Conservation (phyloP, 2,797 vertebrate species). For the Peromyscus eremicus region DNA sequence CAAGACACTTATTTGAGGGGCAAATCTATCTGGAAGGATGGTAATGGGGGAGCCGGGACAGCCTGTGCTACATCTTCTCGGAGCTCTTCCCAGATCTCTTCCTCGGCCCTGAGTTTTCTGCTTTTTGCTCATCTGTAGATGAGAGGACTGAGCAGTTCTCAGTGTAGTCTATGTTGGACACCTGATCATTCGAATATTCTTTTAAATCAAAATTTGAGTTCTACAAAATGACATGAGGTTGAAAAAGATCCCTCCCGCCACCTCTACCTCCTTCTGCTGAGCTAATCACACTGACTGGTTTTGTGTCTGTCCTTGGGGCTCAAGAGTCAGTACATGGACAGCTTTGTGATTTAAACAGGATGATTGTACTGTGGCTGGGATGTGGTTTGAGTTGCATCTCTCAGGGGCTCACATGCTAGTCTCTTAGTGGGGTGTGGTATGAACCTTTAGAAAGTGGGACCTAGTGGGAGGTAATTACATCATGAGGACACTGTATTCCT, state of each 20-base stretch:
- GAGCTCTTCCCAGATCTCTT: neutral
- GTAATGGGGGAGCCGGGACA: neutral
- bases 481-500: neutral
- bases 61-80: neutral
- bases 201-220: slow-evolving; percentile 7
- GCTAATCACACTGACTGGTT: neutral
- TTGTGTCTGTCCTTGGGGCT: neutral
- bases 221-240: neutral
- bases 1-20: neutral
- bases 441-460: neutral
- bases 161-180: neutral
- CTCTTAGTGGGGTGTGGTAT: neutral
- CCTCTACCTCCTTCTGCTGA: neutral
- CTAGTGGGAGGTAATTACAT: neutral
- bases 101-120: neutral
- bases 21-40: neutral
- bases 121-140: neutral
- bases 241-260: neutral
- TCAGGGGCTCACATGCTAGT: neutral
- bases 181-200: neutral
- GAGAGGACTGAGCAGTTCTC: neutral
- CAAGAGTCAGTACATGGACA: neutral
- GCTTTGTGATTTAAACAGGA: neutral
- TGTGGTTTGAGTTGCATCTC: neutral
- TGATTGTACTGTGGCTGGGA: neutral